These are phyloP conservation scores for Polylopha cassiicola DNA, from an alignment of 2,888 invertebrate genomes.

Conservation along the genomic window DNA sequence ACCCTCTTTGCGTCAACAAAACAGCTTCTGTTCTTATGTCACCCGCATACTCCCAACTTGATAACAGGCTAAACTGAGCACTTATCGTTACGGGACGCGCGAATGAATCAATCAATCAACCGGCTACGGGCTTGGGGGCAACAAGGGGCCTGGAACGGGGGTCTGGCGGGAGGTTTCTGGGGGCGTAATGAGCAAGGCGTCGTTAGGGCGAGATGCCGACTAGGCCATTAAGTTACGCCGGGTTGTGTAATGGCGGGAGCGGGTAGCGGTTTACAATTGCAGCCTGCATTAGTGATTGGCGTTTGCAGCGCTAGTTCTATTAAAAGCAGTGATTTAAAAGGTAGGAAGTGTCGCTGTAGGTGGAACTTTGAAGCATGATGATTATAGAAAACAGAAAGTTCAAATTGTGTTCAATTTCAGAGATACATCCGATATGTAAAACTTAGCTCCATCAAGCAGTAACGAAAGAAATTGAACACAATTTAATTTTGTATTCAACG, in stretches of 20 bases:
- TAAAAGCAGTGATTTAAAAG: too few relatives aligned
- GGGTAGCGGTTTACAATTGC: conserved; percentile 23
- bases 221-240: conserved; percentile 16
- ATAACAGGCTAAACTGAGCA: conserved; percentile 56
- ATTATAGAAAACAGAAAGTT: too few relatives aligned
- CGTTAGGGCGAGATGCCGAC: conserved; percentile 19
- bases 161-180: conserved; percentile 45
- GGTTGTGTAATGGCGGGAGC: conserved; percentile 18
- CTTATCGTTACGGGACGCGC: conserved; percentile 48
- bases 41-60: conserved; percentile 32
- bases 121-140: conserved; percentile 35
- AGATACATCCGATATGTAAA: too few relatives aligned
- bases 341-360: neutral
- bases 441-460: too few relatives aligned
- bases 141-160: conserved; percentile 32
- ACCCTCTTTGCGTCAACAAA: too few relatives aligned
- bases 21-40: conserved; percentile 12
- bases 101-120: conserved; percentile 57
- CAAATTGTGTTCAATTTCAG: too few relatives aligned
- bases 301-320: too few relatives aligned
- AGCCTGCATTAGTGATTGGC: too few relatives aligned
- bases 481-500: neutral
- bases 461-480: neutral
- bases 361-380: too few relatives aligned
- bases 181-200: conserved; percentile 26